These are phyloP conservation scores for Enteromius trimaculatus DNA, from an alignment of 2,797 vertebrate genomes.

Conservation along the genomic window DNA sequence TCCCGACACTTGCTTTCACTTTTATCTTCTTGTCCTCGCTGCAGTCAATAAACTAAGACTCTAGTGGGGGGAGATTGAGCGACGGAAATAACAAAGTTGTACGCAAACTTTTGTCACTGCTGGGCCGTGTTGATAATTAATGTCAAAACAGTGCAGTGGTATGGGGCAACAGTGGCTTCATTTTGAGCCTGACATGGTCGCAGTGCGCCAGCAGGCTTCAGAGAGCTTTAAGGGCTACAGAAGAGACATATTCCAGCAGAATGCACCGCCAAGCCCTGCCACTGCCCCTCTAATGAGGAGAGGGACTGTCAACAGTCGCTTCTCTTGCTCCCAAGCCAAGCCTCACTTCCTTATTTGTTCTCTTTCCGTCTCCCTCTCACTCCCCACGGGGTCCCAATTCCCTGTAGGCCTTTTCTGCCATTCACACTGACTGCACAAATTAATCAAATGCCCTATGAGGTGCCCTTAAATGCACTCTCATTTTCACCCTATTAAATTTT, in stretches of 20 bases:
- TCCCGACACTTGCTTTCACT: background rate
- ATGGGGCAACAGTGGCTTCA: constrained; percentile 66
- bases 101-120: constrained; percentile 54
- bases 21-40: constrained; percentile 16
- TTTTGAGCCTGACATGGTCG: constrained; percentile 68
- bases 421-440: constrained; percentile 74
- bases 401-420: constrained; percentile 69
- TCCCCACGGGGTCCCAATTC: constrained; percentile 59
- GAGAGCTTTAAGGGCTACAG: constrained; percentile 66
- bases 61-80: constrained; percentile 4
- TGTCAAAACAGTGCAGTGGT: constrained; percentile 74
- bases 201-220: constrained; percentile 73
- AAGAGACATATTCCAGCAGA: constrained; percentile 77
- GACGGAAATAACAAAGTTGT: constrained; percentile 53
- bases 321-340: constrained; percentile 61
- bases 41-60: constrained; percentile 41
- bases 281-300: constrained; percentile 80
- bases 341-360: constrained; percentile 44
- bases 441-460: constrained; percentile 75
- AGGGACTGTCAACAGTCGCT: constrained; percentile 78
- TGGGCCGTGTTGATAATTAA: constrained; percentile 75
- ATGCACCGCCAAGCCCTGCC: constrained; percentile 71
- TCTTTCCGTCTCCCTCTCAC: constrained; percentile 53
- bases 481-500: constrained; percentile 56
- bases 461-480: constrained; percentile 43